Percentiles rank a stretch among this genome's conserved stretches.
phyloP scores from a whole-genome alignment of 2,797 vertebrate genomes.

The Rhyacichthys aspro region DNA sequence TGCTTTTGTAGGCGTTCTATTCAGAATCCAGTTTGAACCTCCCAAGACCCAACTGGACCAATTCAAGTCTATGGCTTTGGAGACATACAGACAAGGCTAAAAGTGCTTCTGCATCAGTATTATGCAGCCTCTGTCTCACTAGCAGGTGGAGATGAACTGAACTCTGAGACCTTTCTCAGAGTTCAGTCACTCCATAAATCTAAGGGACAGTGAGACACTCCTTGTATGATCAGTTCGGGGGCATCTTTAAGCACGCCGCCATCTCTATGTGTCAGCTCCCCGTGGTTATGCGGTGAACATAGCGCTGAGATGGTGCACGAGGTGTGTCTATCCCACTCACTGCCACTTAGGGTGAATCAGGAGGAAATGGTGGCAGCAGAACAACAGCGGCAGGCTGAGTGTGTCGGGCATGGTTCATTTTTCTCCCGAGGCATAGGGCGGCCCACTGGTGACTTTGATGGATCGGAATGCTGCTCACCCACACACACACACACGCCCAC shows the following conservation, averaged over 20 bases:
- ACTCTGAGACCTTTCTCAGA: slow-evolving; percentile 5
- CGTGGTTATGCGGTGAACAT: slow-evolving; percentile 17
- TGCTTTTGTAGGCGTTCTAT: no score
- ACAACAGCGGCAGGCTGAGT: slow-evolving; percentile 52
- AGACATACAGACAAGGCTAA: no score
- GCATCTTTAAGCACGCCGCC: slow-evolving; percentile 25
- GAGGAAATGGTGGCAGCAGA: slow-evolving; percentile 65
- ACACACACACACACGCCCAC: slow-evolving; percentile 65
- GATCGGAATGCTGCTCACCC: slow-evolving; percentile 82
- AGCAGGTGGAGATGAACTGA: background rate
- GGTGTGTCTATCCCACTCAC: slow-evolving; percentile 65
- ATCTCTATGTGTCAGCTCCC: slow-evolving; percentile 54
- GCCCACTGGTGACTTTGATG: slow-evolving; percentile 77
- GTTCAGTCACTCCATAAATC: slow-evolving; percentile 10
- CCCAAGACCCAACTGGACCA: no score
- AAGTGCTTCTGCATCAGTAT: background rate
- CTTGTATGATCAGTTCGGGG: slow-evolving; percentile 9
- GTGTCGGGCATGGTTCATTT: slow-evolving; percentile 65
- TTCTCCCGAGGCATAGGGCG: slow-evolving; percentile 71
- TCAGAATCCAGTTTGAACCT: no score
- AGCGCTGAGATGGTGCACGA: slow-evolving; percentile 12
- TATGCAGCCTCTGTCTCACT: background rate
- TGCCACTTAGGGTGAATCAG: slow-evolving; percentile 68
- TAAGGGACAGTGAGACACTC: slow-evolving; percentile 10
- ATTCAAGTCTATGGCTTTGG: no score